Percentiles rank a stretch among this genome's conserved stretches.
phyloP scores from a whole-genome alignment of 1,140 invertebrate species.

The Cardiocondyla obscurior region DNA sequence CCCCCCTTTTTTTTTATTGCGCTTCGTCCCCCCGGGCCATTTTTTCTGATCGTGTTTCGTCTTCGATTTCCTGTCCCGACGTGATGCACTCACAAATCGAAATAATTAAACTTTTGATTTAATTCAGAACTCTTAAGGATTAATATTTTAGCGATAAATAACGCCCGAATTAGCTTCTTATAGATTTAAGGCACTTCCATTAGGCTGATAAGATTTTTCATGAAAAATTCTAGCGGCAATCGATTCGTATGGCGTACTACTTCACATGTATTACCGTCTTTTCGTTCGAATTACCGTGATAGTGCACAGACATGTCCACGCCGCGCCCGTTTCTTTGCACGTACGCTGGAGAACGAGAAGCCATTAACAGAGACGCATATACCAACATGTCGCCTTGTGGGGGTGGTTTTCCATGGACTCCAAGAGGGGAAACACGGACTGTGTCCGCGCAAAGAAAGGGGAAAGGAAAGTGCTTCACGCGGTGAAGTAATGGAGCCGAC shows the following conservation, averaged over 20 bases:
- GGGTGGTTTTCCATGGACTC: conserved; percentile 60
- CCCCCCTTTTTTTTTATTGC: conserved; percentile 76
- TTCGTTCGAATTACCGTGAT: conserved; percentile 72
- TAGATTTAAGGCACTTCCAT: neutral
- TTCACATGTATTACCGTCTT: conserved; percentile 59
- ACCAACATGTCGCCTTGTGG: conserved; percentile 51
- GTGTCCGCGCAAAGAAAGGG: conserved; percentile 7
- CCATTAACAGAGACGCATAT: conserved; percentile 65
- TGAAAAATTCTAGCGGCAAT: neutral
- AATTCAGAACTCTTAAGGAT: neutral
- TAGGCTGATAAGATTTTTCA: neutral
- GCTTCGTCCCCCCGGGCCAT: conserved; percentile 32
- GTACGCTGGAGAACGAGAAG: conserved; percentile 48
- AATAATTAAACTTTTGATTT: neutral
- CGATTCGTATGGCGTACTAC: neutral
- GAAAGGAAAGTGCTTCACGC: conserved; percentile 68
- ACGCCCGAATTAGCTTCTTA: neutral
- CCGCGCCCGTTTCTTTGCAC: conserved; percentile 52
- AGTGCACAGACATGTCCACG: conserved; percentile 69
- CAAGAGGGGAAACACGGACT: conserved; percentile 15
- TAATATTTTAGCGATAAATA: neutral
- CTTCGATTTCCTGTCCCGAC: conserved; percentile 12
- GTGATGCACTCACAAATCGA: conserved; percentile 35
- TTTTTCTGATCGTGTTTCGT: conserved; percentile 11
- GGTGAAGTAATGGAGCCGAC: conserved; percentile 72